These are phyloP conservation scores for Diadromus collaris DNA, from an alignment of 2,888 invertebrate species.

Conservation along the genomic window DNA sequence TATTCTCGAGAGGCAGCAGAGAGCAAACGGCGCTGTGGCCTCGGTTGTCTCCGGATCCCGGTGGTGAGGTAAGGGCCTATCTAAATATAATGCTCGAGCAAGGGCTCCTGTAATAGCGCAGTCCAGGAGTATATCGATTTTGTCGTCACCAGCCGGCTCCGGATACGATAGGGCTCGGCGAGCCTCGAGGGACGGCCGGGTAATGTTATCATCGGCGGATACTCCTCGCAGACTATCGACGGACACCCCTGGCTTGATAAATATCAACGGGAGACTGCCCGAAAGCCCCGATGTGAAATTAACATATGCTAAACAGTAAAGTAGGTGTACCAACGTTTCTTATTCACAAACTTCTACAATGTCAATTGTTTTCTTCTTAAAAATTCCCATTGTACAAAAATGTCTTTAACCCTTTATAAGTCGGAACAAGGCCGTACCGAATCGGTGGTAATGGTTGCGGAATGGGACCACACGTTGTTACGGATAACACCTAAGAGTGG, in stretches of 20 bases:
- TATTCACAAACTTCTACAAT: too few species aligned
- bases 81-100: slow-evolving; percentile 60
- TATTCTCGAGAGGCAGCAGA: not conserved
- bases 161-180: slow-evolving; percentile 23
- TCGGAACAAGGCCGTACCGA: too few species aligned
- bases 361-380: too few species aligned
- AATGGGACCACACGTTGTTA: too few species aligned
- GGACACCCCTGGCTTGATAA: not conserved
- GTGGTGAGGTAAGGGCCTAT: slow-evolving; percentile 56
- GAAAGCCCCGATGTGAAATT: not conserved
- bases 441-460: too few species aligned
- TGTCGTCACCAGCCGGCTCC: slow-evolving; percentile 25
- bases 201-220: slow-evolving; percentile 39
- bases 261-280: slow-evolving; percentile 25
- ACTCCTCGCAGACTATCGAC: not conserved
- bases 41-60: slow-evolving; percentile 15
- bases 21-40: not conserved
- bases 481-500: too few species aligned
- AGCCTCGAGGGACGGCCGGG: not conserved
- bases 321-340: too few species aligned
- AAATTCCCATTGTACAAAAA: too few species aligned
- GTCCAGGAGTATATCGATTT: slow-evolving; percentile 59
- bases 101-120: slow-evolving; percentile 51
- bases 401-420: too few species aligned
- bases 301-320: too few species aligned